phyloP scores from a whole-genome alignment of 2,888 invertebrate genomes.

The Lycophotia porphyrea region DNA sequence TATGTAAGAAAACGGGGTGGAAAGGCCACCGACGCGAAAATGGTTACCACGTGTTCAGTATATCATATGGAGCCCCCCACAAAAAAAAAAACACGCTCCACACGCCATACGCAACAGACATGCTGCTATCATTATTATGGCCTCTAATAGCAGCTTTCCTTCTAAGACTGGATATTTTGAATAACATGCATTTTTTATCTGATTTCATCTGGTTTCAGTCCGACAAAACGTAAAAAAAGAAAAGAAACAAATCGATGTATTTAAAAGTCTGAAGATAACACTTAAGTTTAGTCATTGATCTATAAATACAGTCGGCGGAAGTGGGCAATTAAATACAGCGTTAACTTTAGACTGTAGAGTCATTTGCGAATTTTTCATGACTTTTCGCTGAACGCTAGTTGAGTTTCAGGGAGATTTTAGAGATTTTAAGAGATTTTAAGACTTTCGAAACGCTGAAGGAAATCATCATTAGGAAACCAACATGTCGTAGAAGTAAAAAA shows the following conservation, averaged over 20 bases:
- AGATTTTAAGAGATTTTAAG: neutral
- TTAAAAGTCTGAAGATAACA: slow-evolving; percentile 44
- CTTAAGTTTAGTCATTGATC: slow-evolving; percentile 54
- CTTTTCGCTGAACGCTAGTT: slow-evolving; percentile 4
- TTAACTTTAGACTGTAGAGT: slow-evolving; percentile 34
- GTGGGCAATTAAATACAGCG: slow-evolving; percentile 47
- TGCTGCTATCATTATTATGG: neutral
- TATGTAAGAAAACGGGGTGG: no score
- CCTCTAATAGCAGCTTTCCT: neutral
- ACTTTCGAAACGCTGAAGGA: neutral
- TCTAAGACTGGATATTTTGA: neutral
- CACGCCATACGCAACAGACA: no score
- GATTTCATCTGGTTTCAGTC: slow-evolving; percentile 26
- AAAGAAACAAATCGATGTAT: slow-evolving; percentile 41
- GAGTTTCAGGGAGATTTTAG: neutral
- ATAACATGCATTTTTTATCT: neutral
- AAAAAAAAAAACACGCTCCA: no score
- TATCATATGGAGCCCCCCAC: no score
- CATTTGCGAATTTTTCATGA: slow-evolving; percentile 31
- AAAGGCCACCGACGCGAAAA: no score
- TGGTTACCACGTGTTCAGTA: no score
- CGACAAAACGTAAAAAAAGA: slow-evolving; percentile 31
- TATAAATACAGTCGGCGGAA: slow-evolving; percentile 47
- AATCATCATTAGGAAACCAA: neutral
- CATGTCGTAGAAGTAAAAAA: neutral